Conservation (phyloP, 2,888 invertebrate genomes). For the Operophtera brumata region DNA sequence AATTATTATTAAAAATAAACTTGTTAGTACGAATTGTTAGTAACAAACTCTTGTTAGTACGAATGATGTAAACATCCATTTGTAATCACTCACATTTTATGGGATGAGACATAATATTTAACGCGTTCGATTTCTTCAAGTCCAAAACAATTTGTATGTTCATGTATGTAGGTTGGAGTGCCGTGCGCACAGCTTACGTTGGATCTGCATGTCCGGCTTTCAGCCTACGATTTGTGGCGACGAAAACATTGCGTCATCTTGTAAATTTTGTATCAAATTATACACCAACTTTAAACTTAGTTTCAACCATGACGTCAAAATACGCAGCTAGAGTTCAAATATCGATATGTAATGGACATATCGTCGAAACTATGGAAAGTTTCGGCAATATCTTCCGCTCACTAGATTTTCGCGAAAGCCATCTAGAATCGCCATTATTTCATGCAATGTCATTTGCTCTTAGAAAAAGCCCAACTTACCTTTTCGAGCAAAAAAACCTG, state of each 20-base stretch:
- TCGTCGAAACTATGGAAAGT: neutral
- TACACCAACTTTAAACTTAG: slow-evolving; percentile 30
- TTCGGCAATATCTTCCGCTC: slow-evolving; percentile 21
- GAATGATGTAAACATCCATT: no score
- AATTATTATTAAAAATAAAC: no score
- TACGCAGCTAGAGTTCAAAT: slow-evolving; percentile 17
- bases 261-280: slow-evolving; percentile 43
- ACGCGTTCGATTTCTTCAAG: slow-evolving; percentile 57
- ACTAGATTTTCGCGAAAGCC: slow-evolving; percentile 40
- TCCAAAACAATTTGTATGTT: slow-evolving; percentile 63
- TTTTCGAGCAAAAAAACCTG: slow-evolving; percentile 7
- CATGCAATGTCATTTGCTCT: slow-evolving; percentile 7
- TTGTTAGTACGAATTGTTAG: no score
- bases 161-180: slow-evolving; percentile 73
- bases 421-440: slow-evolving; percentile 34
- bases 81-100: no score
- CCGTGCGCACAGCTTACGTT: slow-evolving; percentile 71
- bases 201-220: slow-evolving; percentile 67
- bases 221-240: slow-evolving; percentile 60
- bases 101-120: no score
- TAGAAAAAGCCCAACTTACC: slow-evolving; percentile 10
- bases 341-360: neutral
- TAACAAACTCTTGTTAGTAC: no score
- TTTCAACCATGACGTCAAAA: slow-evolving; percentile 31
- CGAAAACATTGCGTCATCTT: slow-evolving; percentile 70